These are phyloP conservation scores for Panonychus citri DNA, from an alignment of 1,140 invertebrate genomes.

Conservation along the genomic window DNA sequence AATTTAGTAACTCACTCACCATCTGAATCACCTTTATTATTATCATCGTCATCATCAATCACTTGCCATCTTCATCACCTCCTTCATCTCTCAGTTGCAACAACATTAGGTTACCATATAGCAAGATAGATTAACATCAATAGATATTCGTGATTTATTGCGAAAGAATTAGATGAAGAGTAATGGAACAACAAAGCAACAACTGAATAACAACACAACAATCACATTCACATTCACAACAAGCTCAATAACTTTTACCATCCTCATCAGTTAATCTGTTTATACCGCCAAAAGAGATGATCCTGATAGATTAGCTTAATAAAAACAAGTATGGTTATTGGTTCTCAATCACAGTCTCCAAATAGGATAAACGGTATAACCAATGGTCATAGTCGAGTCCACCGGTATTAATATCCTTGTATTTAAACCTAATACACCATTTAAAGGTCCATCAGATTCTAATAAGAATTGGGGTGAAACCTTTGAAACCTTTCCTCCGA, in stretches of 20 bases:
- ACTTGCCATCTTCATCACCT: too few species aligned
- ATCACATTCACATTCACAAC: too few species aligned
- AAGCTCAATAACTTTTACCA: not conserved
- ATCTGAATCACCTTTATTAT: too few species aligned
- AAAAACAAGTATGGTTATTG: not conserved
- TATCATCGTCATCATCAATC: too few species aligned
- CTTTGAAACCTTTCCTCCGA: not conserved
- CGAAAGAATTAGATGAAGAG: slow-evolving; percentile 1
- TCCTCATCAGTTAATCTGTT: not conserved
- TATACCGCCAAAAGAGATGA: not conserved
- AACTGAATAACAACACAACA: too few species aligned
- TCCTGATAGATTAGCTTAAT: not conserved
- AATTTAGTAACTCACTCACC: too few species aligned
- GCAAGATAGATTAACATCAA: not conserved
- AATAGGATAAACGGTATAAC: not conserved
- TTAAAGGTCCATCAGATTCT: not conserved
- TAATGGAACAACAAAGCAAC: not conserved
- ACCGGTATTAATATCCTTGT: not conserved
- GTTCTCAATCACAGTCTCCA: too few species aligned
- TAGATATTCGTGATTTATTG: not conserved
- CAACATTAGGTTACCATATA: not conserved
- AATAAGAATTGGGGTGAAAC: not conserved
- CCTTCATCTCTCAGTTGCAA: not conserved
- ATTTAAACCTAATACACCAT: not conserved
- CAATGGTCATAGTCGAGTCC: not conserved